Base-by-base conservation (phyloP, 2,113 vertebrate species). In the Cyanoliseus patagonus region DNA sequence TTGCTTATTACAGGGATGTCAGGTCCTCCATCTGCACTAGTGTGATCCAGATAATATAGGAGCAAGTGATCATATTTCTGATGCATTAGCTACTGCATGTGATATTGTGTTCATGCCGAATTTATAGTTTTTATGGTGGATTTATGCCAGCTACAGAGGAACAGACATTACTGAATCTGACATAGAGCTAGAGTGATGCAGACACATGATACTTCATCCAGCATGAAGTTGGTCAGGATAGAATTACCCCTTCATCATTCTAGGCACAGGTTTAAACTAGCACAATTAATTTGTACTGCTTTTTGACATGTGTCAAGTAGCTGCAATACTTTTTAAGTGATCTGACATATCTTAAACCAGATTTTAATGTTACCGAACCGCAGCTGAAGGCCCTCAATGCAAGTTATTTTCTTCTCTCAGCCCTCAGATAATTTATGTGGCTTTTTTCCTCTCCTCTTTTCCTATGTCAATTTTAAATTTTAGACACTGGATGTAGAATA, bases 171-270 rank as follows among this genome's bases (percentile, higher is more conserved):
- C 68, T 47, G 63, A 88, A 75, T 62, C 57, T 76, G 77, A 87
- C 42, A 55, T 0, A 70, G 83, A 63, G 64, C 59, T 83, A 17
- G 33, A 70, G 57, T 52, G 24, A 55, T 64, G 69, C 69, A 55
- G 77, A 92, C 42, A 91, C 33, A 28, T 37, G 81, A 92, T 84
- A 84, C 66, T 82, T 79, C 42, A 68, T 61, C 66, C 18, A 33
- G 17, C 30, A 27, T 42, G 57, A 89, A 47, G 51, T 0, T 78
- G 37, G 27, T 69, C 63, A 79, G 89, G 83, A 82, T 94, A 82
- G 89, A 91, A 75, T 96, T 96, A 91, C 86, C 77, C 68, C 94
- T 86, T 72, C 47, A 52, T 78, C 89, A 85, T 91, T 79, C 86
- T 95, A 91, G 84, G 73, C 66, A 72, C 91, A 76, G 18, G 39